Base-by-base conservation (phyloP, 2,797 vertebrate species). In the Gallinago stenura region DNA sequence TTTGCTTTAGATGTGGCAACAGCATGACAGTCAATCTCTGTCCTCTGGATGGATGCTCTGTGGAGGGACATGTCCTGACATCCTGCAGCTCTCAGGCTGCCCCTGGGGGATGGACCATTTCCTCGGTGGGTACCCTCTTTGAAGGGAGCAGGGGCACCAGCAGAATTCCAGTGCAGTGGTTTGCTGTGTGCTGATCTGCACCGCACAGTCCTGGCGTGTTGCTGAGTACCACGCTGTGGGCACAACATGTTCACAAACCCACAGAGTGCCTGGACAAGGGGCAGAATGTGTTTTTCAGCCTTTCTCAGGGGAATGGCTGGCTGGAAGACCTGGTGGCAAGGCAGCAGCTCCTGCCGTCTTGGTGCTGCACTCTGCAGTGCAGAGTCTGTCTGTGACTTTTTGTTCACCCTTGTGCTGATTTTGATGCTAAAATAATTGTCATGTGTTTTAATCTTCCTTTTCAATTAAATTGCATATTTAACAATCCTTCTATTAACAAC, bases 111-210 rank as follows among this genome's bases (percentile, higher is more conserved):
- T 6, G 15, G 28, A 20, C 43, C 1, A 1, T 51, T 68, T 77
- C 58, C 46, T 30, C 1, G 0, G 16, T 12, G 35, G 20, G 15
- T 25, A 54, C 5, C 22, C 51, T 68, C 30, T 28, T 15, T 0
- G 1, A 1, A 15, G 20, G 22, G 14, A 71, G 33, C 19, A 83
- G 53, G 50, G 54, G 37, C 21, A 6, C 18, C 20, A 43, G 31
- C 28, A 66, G 25, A 22, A 58, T 26, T 21, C 19, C 1, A 2
- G 7, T 30, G 57, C 2, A 3, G n/a, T 19, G 33, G 2, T 75
- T 77, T 93, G 64, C 68, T 5, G 0, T 15, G 39, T 16, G 58
- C 54, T 76, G 54, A 33, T 28, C 25, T 5, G 2, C 64, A 31
- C 58, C 7, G 41, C 60, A 17, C 28, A 18, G 51, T 10, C 57